Evolutionary conservation across 2,888 invertebrate genomes (phyloP), one percentile per base, ranked within the genome.

Genomic region (Eucera pruinosa): DNA sequence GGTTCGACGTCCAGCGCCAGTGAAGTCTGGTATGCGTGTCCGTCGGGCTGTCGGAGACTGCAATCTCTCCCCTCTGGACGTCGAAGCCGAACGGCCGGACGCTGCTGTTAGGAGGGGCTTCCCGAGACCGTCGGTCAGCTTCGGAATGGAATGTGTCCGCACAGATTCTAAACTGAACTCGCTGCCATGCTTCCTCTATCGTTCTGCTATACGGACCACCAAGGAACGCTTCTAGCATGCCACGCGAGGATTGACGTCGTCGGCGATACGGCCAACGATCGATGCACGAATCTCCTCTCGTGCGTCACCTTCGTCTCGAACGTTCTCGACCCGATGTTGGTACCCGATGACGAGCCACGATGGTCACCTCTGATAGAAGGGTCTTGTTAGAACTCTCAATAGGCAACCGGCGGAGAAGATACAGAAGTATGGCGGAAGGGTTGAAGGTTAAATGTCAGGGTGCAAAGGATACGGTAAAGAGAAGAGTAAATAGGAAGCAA

Each of bases 61-160:
- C 90, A 89, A 90, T 91, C 90, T 89, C 89, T 89, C 89, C 88
- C 90, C 86, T 87, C 83, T 82, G 86, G 78, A 89, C 83, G 87
- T 88, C 87, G 92, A 92, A 86, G 87, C 87, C 86, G 90, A 91
- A 90, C 89, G 83, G 83, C 84, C 88, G 91, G 88, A 90, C 88
- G 87, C 86, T 73, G 76, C 78, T 80, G 83, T 78, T 84, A 82
- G 81, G 74, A 83, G 84, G 85, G 78, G 67, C 80, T 70, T 58
- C 70, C 55, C 74, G 67, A 69, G 54, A 75, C 78, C 82, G 80
- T 83, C 86, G 90, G 90, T 90, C 89, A 89, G 87, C 88, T 76
- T 76, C 68, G 88, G 89, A 87, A 90, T 91, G 91, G 91, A 91
- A 91, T 92, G 91, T 85, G 90, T 87, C 90, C 86, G 90, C 90